Percentiles rank a stretch among this genome's conserved stretches.
phyloP scores from a whole-genome alignment of 2,797 vertebrate genomes.

The Graptemys geographica region DNA sequence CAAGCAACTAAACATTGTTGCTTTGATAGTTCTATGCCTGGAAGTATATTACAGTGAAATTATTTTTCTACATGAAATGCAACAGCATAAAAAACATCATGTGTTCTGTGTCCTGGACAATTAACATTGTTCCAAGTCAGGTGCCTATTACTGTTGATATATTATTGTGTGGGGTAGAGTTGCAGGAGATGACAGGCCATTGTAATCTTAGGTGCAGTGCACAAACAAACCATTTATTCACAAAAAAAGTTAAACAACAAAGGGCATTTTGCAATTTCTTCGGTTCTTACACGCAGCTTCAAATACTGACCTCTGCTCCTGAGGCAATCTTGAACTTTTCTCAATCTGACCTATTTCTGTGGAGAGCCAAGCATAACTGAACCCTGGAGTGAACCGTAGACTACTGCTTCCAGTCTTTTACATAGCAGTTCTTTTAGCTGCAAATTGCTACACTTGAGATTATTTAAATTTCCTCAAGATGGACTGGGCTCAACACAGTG shows the following conservation, averaged over 20 bases:
- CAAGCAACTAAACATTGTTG: neutral
- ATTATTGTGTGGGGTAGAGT: neutral
- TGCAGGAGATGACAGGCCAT: neutral
- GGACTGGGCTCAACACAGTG: neutral
- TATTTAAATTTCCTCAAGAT: slow-evolving; percentile 21
- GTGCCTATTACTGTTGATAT: neutral
- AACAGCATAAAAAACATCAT: neutral
- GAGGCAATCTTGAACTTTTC: neutral
- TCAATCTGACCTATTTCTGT: neutral
- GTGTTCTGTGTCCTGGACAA: neutral
- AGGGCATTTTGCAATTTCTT: neutral
- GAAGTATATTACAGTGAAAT: neutral
- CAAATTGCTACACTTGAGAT: slow-evolving; percentile 38
- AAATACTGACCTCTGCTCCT: neutral
- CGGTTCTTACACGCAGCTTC: neutral
- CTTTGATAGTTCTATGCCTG: neutral
- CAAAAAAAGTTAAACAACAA: neutral
- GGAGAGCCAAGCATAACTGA: slow-evolving; percentile 18
- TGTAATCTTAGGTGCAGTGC: neutral
- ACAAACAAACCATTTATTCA: neutral
- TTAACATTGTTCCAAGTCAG: neutral
- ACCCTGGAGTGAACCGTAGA: neutral
- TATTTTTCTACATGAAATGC: neutral
- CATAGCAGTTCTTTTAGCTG: neutral
- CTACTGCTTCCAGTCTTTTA: neutral